Percentiles rank a stretch among this genome's conserved stretches.
These are phyloP conservation scores for Corydoras maculifer DNA, from an alignment of 2,113 vertebrate species.

Conservation along the genomic window DNA sequence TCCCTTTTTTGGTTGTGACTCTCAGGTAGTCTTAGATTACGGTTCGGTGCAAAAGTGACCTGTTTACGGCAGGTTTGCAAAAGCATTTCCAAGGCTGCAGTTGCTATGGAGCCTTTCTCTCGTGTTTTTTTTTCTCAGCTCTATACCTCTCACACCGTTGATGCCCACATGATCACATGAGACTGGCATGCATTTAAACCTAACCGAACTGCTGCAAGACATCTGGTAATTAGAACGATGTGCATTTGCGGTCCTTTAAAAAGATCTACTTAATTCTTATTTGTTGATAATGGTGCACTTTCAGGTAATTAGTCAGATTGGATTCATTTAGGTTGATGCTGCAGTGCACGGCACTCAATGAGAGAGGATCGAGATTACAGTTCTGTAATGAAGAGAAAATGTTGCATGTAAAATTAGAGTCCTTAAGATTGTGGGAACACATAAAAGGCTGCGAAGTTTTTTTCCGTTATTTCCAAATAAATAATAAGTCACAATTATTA, in stretches of 20 bases:
- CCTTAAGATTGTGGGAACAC: no score
- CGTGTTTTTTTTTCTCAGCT: constrained; percentile 3
- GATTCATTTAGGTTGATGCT: constrained; percentile 1
- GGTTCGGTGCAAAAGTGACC: constrained; percentile 19
- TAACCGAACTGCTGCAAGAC: not conserved
- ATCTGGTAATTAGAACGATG: constrained; percentile 4
- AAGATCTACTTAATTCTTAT: not conserved
- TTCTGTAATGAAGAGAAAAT: no score
- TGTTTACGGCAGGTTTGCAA: constrained; percentile 31
- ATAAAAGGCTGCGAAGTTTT: no score
- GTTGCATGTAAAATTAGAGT: no score
- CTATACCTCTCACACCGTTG: constrained; percentile 8
- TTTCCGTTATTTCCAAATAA: no score
- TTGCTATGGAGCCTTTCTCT: constrained; percentile 38
- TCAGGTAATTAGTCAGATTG: constrained; percentile 28
- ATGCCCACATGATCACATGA: not conserved
- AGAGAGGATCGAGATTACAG: not conserved
- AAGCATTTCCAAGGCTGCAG: constrained; percentile 30
- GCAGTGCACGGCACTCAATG: constrained; percentile 7
- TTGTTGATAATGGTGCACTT: not conserved
- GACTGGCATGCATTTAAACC: constrained; percentile 2
- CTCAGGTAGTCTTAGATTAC: constrained; percentile 15
- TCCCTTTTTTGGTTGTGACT: not conserved
- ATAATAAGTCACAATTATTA: no score
- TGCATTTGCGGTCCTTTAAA: constrained; percentile 6